Evolutionary conservation across 1,140 invertebrate genomes (phyloP).

Genomic region (Bathynomus jamesi): DNA sequence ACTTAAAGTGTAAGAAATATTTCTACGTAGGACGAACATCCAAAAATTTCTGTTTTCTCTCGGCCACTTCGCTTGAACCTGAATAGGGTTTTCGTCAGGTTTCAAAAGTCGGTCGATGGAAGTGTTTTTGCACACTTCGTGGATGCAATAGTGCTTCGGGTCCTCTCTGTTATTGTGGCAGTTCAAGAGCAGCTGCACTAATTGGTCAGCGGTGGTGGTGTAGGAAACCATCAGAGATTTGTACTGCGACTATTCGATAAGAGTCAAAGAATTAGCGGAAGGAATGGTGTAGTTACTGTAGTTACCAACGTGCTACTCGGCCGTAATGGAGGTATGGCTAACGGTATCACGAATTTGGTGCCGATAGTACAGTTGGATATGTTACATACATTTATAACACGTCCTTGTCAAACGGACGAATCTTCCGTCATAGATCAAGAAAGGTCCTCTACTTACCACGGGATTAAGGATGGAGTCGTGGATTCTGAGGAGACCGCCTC

Average conservation of each 20-base stretch:
- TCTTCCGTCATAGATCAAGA: not conserved
- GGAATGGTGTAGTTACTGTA: too few species aligned
- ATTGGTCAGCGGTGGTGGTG: constrained; percentile 40
- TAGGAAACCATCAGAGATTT: constrained; percentile 36
- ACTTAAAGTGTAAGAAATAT: not conserved
- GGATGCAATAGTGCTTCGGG: constrained; percentile 75
- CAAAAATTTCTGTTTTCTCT: constrained; percentile 12
- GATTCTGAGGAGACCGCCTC: constrained; percentile 80
- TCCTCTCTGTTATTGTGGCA: constrained; percentile 62
- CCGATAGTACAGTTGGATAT: too few species aligned
- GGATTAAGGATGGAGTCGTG: constrained; percentile 83
- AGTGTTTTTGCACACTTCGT: constrained; percentile 64
- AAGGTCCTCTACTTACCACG: constrained; percentile 40
- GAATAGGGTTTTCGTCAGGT: constrained; percentile 70
- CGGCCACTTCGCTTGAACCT: constrained; percentile 67
- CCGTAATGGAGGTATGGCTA: too few species aligned
- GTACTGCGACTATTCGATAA: constrained; percentile 32
- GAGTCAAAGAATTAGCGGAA: not conserved
- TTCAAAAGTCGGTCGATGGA: constrained; percentile 79
- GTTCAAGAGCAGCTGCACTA: constrained; percentile 42
- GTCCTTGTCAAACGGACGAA: too few species aligned
- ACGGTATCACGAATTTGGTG: too few species aligned
- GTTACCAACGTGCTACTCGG: too few species aligned
- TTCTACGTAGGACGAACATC: constrained; percentile 23
- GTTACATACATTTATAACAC: too few species aligned